phyloP scores from a whole-genome alignment of 2,113 vertebrate genomes.

The Dryoscopus gambensis region DNA sequence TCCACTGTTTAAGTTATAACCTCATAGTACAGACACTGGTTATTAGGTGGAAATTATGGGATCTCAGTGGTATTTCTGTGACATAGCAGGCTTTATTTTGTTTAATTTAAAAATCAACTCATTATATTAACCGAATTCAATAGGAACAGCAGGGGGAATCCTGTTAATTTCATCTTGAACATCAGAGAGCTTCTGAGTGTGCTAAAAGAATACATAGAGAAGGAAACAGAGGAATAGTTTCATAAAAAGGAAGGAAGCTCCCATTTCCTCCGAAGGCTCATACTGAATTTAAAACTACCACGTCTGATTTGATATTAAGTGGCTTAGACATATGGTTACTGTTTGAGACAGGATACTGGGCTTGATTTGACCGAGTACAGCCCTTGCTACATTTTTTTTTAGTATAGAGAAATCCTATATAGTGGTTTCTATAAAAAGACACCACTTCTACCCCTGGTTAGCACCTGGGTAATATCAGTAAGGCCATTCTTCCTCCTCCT shows the following conservation, averaged over 20 bases:
- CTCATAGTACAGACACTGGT: not conserved
- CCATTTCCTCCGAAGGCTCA: conserved; percentile 16
- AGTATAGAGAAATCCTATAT: not conserved
- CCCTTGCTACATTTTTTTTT: not conserved
- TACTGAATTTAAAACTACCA: conserved; percentile 33
- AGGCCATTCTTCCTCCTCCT: not conserved
- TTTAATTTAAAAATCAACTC: conserved; percentile 73
- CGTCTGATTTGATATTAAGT: not conserved
- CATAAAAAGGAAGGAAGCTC: conserved; percentile 34
- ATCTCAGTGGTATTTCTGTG: conserved; percentile 47
- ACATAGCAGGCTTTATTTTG: conserved; percentile 64
- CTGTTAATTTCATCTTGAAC: conserved; percentile 69
- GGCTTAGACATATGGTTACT: conserved; percentile 15
- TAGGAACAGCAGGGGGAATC: conserved; percentile 69
- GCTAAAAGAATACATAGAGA: conserved; percentile 51
- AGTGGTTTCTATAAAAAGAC: not conserved
- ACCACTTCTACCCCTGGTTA: not conserved
- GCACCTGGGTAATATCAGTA: not conserved
- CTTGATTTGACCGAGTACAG: not conserved
- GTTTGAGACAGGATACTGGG: not conserved
- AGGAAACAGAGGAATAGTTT: conserved; percentile 49
- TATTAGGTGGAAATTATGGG: not conserved
- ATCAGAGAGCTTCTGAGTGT: conserved; percentile 54
- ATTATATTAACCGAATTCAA: conserved; percentile 73
- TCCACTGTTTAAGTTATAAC: not conserved